These are phyloP conservation scores for Decapterus maruadsi DNA, from an alignment of 2,797 vertebrate genomes.

Conservation along the genomic window DNA sequence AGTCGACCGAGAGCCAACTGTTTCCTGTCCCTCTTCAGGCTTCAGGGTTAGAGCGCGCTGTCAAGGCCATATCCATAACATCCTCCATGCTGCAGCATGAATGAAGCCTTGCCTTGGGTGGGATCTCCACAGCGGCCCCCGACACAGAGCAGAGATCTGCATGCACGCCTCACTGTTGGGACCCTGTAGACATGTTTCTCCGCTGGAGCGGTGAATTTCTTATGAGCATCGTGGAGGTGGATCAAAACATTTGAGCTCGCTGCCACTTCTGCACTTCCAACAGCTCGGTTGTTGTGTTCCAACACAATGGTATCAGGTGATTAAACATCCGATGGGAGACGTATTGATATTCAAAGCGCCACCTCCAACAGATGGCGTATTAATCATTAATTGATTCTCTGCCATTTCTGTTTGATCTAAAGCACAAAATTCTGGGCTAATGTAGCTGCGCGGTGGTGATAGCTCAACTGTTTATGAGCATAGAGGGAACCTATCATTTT, in stretches of 20 bases:
- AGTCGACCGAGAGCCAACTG: slow-evolving; percentile 74
- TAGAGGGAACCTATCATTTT: slow-evolving; percentile 69
- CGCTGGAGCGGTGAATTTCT: slow-evolving; percentile 71
- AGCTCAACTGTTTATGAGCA: slow-evolving; percentile 71
- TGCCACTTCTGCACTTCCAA: slow-evolving; percentile 66
- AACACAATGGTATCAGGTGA: slow-evolving; percentile 84
- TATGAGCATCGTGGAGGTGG: slow-evolving; percentile 71
- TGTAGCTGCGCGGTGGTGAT: slow-evolving; percentile 62
- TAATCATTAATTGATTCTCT: slow-evolving; percentile 85
- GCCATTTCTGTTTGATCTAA: slow-evolving; percentile 78
- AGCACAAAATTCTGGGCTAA: slow-evolving; percentile 64
- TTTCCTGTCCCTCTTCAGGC: slow-evolving; percentile 78
- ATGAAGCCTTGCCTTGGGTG: slow-evolving; percentile 67
- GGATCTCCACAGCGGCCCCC: slow-evolving; percentile 55
- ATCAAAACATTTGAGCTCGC: slow-evolving; percentile 81
- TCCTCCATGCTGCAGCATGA: slow-evolving; percentile 62
- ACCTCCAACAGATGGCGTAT: slow-evolving; percentile 81
- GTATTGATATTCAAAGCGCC: slow-evolving; percentile 81
- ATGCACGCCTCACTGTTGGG: slow-evolving; percentile 41
- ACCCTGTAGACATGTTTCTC: slow-evolving; percentile 58
- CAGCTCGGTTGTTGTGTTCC: slow-evolving; percentile 78
- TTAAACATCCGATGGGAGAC: slow-evolving; percentile 82
- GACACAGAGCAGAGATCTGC: slow-evolving; percentile 65
- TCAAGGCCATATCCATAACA: slow-evolving; percentile 70
- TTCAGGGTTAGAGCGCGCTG: slow-evolving; percentile 65